phyloP scores from a whole-genome alignment of 1,140 invertebrate genomes.

The Cryptotermes secundus region DNA sequence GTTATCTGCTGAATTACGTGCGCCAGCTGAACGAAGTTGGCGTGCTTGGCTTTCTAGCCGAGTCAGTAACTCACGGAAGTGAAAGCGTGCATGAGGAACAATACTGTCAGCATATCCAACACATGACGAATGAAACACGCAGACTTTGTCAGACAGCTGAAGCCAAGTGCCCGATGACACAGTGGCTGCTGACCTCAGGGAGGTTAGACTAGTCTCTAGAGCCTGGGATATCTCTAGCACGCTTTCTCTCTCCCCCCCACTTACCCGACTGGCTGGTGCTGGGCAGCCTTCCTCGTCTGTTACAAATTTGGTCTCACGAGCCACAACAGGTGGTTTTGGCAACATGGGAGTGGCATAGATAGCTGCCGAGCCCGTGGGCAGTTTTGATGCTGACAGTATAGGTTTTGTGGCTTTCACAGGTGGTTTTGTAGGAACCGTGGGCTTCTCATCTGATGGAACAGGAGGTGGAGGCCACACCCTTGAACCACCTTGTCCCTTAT shows the following conservation, averaged over 20 bases:
- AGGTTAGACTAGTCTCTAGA: constrained; percentile 64
- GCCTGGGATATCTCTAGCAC: constrained; percentile 69
- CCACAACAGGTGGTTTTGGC: constrained; percentile 46
- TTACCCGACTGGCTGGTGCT: constrained; percentile 47
- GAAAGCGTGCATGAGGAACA: constrained; percentile 83
- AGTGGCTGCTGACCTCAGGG: constrained; percentile 56
- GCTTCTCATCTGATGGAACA: constrained; percentile 60
- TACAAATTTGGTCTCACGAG: background rate
- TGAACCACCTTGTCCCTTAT: constrained; percentile 51
- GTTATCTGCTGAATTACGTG: constrained; percentile 65
- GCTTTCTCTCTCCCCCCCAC: constrained; percentile 51
- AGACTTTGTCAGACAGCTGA: constrained; percentile 82
- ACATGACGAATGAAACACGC: constrained; percentile 75
- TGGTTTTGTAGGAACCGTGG: constrained; percentile 68
- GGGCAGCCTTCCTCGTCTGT: constrained; percentile 39
- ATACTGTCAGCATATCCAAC: constrained; percentile 67
- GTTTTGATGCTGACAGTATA: constrained; percentile 43
- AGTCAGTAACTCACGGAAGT: constrained; percentile 81
- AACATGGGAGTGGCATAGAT: constrained; percentile 65
- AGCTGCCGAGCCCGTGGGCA: constrained; percentile 45
- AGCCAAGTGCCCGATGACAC: constrained; percentile 69
- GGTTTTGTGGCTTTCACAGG: constrained; percentile 58
- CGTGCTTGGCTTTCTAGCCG: constrained; percentile 78
- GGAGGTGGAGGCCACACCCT: constrained; percentile 57
- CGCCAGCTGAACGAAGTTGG: constrained; percentile 69